phyloP scores from a whole-genome alignment of 35 echinoderm and acorn worm genomes.

The Apostichopus californicus region DNA sequence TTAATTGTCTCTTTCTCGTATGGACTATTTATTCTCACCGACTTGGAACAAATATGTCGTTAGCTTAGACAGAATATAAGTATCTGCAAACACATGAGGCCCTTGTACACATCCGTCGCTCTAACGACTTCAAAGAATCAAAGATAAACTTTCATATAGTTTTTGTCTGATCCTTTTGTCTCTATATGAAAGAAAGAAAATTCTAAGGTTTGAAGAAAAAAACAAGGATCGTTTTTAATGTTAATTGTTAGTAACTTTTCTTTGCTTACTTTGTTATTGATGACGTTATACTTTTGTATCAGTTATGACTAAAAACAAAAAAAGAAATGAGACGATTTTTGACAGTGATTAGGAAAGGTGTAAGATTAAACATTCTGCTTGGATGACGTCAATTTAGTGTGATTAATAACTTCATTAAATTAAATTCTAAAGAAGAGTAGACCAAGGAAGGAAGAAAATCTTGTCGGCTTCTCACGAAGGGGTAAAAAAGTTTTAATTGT shows the following conservation, averaged over 20 bases:
- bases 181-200: not conserved
- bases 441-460: too few species aligned
- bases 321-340: not conserved
- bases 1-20: not conserved
- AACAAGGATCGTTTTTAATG: not conserved
- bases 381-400: too few species aligned
- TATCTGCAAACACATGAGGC: not conserved
- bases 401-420: too few species aligned
- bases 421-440: too few species aligned
- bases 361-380: not conserved
- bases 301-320: not conserved
- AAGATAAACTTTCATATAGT: not conserved
- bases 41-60: not conserved
- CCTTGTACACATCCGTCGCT: not conserved
- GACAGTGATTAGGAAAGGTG: not conserved
- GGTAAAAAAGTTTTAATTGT: too few species aligned
- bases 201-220: too few species aligned
- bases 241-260: not conserved
- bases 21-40: slow-evolving; percentile 2
- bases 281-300: not conserved
- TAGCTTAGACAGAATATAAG: not conserved
- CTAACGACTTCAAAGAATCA: not conserved
- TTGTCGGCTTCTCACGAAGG: too few species aligned
- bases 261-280: not conserved
- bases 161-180: not conserved